phyloP scores from a whole-genome alignment of 2,797 vertebrate species.

The Anabacerthia variegaticeps region DNA sequence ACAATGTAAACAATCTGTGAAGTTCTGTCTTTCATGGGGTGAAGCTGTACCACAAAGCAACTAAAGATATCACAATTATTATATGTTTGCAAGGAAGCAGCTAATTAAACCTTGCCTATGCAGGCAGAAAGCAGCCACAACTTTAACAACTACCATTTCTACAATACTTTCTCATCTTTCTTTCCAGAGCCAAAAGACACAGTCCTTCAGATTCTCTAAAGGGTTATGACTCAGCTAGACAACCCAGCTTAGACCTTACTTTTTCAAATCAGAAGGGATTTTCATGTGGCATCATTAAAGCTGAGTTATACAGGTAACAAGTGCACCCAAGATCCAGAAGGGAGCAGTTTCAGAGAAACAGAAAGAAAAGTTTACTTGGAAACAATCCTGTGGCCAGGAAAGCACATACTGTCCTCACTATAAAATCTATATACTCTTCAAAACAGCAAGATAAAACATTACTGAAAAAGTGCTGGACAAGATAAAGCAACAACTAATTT shows the following conservation, averaged over 20 bases:
- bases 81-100: slow-evolving; percentile 36
- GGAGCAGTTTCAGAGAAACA: not conserved
- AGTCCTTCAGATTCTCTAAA: not conserved
- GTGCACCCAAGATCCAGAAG: not conserved
- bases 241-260: not conserved
- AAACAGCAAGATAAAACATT: not conserved
- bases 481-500: not conserved
- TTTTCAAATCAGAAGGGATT: not conserved
- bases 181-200: not conserved
- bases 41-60: slow-evolving; percentile 48
- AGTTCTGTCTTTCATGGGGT: slow-evolving; percentile 31
- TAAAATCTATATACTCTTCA: not conserved
- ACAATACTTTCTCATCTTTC: not conserved
- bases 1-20: slow-evolving; percentile 48
- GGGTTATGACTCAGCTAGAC: not conserved
- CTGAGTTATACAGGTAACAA: not conserved
- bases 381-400: not conserved
- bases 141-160: not conserved
- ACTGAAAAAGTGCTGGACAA: not conserved
- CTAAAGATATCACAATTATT: slow-evolving; percentile 74
- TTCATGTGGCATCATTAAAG: not conserved
- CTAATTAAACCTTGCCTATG: slow-evolving; percentile 41
- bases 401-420: not conserved
- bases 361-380: not conserved
- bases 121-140: not conserved